Conservation (phyloP, 1,140 invertebrate genomes). For the Brachionus sp. region DNA sequence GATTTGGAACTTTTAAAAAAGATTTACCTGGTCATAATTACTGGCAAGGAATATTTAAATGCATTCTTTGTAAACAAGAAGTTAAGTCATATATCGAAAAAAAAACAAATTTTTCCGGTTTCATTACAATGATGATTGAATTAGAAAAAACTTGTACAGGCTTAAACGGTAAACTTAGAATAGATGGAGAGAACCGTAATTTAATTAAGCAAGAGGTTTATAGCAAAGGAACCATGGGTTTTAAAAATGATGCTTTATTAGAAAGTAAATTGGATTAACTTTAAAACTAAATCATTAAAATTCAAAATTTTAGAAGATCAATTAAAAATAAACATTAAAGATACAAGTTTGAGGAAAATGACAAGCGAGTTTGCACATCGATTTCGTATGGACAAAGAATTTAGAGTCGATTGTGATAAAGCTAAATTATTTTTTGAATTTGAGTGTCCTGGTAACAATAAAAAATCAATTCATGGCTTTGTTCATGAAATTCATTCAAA, state of each 20-base stretch:
- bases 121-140: not conserved
- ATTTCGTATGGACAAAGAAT: not conserved
- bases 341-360: not conserved
- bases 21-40: not conserved
- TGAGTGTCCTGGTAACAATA: not conserved
- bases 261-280: not conserved
- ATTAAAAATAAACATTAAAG: not conserved
- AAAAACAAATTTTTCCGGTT: not conserved
- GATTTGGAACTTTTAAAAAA: not conserved
- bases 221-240: not conserved
- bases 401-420: not conserved
- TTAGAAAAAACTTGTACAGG: not conserved
- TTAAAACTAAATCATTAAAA: not conserved
- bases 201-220: not conserved
- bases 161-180: not conserved
- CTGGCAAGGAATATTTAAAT: not conserved
- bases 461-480: not conserved
- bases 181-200: not conserved
- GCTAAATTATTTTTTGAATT: not conserved
- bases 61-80: not conserved
- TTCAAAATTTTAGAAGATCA: not conserved
- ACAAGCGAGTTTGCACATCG: not conserved
- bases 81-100: not conserved
- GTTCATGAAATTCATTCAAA: not conserved
- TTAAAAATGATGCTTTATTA: not conserved